These are phyloP conservation scores for Drosophila aff. DNA, from an alignment of 1,140 invertebrate species.

Conservation along the genomic window DNA sequence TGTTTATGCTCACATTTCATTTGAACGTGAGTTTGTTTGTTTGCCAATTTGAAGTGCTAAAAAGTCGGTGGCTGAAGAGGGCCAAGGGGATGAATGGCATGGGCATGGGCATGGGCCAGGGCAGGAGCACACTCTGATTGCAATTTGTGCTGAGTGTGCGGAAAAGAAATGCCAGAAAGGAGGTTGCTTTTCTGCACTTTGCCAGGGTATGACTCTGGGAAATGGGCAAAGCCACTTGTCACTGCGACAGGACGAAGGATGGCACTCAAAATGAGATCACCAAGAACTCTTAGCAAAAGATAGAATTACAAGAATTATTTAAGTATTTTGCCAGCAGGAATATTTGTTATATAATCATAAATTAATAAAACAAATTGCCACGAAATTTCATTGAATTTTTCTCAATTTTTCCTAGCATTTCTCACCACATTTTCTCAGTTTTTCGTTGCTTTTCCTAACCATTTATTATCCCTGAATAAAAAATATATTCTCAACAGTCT, in stretches of 20 bases:
- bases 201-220: background rate
- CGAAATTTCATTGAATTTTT: background rate
- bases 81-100: constrained; percentile 5
- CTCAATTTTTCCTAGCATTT: background rate
- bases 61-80: constrained; percentile 47
- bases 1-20: constrained; percentile 82
- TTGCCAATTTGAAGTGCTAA: constrained; percentile 78
- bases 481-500: constrained; percentile 40
- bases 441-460: constrained; percentile 2
- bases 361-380: background rate
- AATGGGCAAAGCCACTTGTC: constrained; percentile 37
- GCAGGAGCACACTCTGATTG: constrained; percentile 60
- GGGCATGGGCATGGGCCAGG: constrained; percentile 6
- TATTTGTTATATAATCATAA: background rate
- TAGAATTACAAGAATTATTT: background rate
- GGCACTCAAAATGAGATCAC: background rate
- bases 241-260: background rate
- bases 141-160: constrained; percentile 73
- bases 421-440: background rate
- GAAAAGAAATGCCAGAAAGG: constrained; percentile 50
- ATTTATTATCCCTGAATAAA: constrained; percentile 29
- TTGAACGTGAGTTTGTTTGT: constrained; percentile 81
- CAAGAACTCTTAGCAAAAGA: background rate
- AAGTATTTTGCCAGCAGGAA: no score
- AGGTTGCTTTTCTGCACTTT: constrained; percentile 34